phyloP scores from a whole-genome alignment of 2,797 vertebrate species.

The Psittacula echo region DNA sequence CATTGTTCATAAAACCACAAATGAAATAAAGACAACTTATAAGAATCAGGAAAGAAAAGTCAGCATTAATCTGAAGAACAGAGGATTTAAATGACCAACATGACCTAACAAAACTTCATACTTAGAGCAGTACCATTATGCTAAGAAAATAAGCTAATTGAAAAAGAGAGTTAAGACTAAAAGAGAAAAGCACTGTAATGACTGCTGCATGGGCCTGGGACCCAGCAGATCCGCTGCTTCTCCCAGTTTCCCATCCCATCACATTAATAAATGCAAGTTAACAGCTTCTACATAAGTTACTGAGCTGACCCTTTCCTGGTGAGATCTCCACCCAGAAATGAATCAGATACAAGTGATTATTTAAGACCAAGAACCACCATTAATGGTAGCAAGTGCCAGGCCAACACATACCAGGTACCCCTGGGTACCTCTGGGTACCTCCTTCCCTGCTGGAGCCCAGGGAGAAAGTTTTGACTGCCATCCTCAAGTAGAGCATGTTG shows the following conservation, averaged over 20 bases:
- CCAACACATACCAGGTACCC: not conserved
- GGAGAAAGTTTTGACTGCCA: not conserved
- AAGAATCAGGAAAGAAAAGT: not conserved
- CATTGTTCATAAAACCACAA: not conserved
- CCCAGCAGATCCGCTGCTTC: not conserved
- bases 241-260: not conserved
- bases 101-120: not conserved
- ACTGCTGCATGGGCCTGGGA: not conserved
- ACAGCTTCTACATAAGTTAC: not conserved
- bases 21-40: not conserved
- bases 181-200: not conserved
- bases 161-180: not conserved
- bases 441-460: not conserved
- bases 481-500: rapidly evolving
- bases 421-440: not conserved
- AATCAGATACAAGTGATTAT: not conserved
- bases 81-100: not conserved
- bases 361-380: not conserved
- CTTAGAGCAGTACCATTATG: not conserved
- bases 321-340: not conserved
- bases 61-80: not conserved
- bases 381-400: not conserved
- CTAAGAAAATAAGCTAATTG: not conserved
- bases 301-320: not conserved
- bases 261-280: not conserved